phyloP scores from a whole-genome alignment of 2,888 invertebrate genomes.

The Drosophila ustulata region DNA sequence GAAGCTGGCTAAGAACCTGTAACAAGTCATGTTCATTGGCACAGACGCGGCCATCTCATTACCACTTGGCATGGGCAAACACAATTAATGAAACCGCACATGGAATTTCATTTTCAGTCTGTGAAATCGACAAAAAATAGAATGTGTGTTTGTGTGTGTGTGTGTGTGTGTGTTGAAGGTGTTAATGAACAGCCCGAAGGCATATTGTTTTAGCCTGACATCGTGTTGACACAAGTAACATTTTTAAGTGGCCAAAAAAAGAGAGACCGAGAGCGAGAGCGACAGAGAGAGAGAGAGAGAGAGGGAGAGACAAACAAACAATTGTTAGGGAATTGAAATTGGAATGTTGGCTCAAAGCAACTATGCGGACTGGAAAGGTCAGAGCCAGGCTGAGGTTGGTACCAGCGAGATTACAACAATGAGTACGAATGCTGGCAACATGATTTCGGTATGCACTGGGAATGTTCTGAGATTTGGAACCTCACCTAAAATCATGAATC shows the following conservation, averaged over 20 bases:
- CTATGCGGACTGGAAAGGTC: slow-evolving; percentile 39
- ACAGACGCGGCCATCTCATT: slow-evolving; percentile 61
- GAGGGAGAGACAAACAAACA: slow-evolving; percentile 55
- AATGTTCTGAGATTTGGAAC: slow-evolving; percentile 40
- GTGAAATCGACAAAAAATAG: slow-evolving; percentile 36
- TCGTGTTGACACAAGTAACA: slow-evolving; percentile 74
- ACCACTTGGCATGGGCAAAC: slow-evolving; percentile 71
- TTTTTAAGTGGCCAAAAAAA: slow-evolving; percentile 58
- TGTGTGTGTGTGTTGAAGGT: slow-evolving; percentile 53
- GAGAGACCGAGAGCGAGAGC: slow-evolving; percentile 1
- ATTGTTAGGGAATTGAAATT: slow-evolving; percentile 55
- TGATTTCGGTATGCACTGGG: slow-evolving; percentile 31
- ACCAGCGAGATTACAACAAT: slow-evolving; percentile 16
- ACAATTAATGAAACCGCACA: slow-evolving; percentile 76
- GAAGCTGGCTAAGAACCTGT: slow-evolving; percentile 62
- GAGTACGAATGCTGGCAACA: background rate
- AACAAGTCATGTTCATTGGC: slow-evolving; percentile 55
- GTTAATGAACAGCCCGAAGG: slow-evolving; percentile 74
- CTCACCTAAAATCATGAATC: slow-evolving; percentile 72
- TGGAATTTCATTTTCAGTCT: slow-evolving; percentile 59
- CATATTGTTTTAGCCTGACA: slow-evolving; percentile 71
- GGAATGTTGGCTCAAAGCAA: slow-evolving; percentile 51
- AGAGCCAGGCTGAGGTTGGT: slow-evolving; percentile 29
- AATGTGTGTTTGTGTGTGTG: background rate
- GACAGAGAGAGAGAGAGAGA: too few species aligned